These are phyloP conservation scores for Okapia johnstoni DNA, from an alignment of 2,113 vertebrate genomes.

Conservation along the genomic window DNA sequence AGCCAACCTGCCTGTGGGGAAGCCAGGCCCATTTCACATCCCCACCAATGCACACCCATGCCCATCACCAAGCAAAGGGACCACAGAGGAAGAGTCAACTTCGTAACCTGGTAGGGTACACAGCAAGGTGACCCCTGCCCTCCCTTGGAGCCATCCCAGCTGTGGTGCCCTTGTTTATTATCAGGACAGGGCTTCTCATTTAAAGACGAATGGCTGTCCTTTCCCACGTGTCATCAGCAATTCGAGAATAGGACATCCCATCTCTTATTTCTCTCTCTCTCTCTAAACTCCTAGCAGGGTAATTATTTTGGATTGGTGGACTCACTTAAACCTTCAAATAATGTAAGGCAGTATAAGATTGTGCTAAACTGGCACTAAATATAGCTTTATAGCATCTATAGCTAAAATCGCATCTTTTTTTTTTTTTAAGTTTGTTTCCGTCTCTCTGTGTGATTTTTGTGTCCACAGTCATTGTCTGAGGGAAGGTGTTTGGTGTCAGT, in stretches of 20 bases:
- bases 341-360: background rate
- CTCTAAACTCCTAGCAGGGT: background rate
- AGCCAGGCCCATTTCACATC: background rate
- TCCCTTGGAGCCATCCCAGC: background rate
- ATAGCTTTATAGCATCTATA: background rate
- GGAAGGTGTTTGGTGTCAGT: background rate
- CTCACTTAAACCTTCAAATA: slow-evolving; percentile 21
- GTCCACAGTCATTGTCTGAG: background rate
- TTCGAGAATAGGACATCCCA: background rate
- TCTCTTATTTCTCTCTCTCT: background rate
- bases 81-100: rapidly evolving
- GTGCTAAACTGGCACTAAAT: background rate
- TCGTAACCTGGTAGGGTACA: background rate
- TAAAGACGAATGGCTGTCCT: background rate
- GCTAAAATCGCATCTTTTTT: background rate
- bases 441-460: background rate
- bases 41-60: rapidly evolving
- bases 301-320: background rate
- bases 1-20: no score
- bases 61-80: background rate
- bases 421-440: background rate
- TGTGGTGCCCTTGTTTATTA: no score
- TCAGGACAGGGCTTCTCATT: background rate
- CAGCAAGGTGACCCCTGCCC: rapidly evolving
- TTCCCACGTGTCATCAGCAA: background rate